Evolutionary conservation across 2,797 vertebrate genomes (phyloP).

Genomic region (Capromys pilorides): DNA sequence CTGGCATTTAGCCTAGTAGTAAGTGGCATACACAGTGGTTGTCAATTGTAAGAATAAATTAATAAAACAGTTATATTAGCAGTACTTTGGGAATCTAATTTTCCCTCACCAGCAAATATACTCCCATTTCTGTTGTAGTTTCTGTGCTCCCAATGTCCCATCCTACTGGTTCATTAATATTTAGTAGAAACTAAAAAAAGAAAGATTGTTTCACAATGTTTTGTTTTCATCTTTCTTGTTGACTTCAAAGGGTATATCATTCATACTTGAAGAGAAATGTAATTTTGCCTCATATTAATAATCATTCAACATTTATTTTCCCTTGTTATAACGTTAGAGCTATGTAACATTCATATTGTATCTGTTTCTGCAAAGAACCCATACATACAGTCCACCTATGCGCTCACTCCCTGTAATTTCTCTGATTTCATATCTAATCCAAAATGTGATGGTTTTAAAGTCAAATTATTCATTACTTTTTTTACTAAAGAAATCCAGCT

Average conservation of each 20-base stretch:
- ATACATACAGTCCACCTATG: rapidly evolving
- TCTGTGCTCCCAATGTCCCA: background rate
- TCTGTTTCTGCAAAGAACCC: background rate
- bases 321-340: background rate
- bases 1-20: background rate
- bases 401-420: background rate
- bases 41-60: background rate
- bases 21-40: background rate
- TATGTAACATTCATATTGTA: background rate
- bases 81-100: background rate
- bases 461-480: conserved; percentile 22
- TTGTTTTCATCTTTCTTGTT: conserved; percentile 17
- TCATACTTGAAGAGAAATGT: background rate
- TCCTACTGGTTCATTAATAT: background rate
- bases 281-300: conserved; percentile 40
- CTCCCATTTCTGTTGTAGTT: background rate
- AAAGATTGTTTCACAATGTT: background rate
- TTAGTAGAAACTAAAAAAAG: conserved; percentile 25
- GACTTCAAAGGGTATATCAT: conserved; percentile 27
- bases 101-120: background rate
- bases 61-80: background rate
- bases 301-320: background rate
- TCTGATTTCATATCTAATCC: background rate
- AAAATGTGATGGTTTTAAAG: background rate
- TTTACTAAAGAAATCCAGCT: background rate